Percentiles rank a stretch among this genome's conserved stretches.
These are phyloP conservation scores for Tholera decimalis DNA, from an alignment of 2,888 invertebrate genomes.

Conservation along the genomic window DNA sequence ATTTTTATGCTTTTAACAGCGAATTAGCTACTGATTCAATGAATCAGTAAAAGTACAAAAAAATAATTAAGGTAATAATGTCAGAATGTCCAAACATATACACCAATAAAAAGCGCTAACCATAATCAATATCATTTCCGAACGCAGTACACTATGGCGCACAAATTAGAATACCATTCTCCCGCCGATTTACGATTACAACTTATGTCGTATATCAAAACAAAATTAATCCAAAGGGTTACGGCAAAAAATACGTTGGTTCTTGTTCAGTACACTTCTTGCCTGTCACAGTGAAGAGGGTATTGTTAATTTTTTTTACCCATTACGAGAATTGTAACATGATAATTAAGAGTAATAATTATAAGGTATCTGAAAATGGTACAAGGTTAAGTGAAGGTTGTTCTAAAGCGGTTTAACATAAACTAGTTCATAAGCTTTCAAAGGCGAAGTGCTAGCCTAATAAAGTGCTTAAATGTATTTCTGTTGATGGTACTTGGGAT, in stretches of 20 bases:
- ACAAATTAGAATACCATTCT: slow-evolving; percentile 15
- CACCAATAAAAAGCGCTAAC: background rate
- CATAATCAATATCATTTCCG: background rate
- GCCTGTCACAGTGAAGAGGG: slow-evolving; percentile 60
- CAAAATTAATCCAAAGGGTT: slow-evolving; percentile 43
- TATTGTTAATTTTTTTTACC: slow-evolving; percentile 34
- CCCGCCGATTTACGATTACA: slow-evolving; percentile 37
- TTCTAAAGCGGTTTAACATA: background rate
- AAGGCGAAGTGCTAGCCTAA: too few relatives aligned
- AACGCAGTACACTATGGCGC: background rate
- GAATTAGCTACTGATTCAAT: too few relatives aligned
- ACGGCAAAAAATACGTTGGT: slow-evolving; percentile 38
- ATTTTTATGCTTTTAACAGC: too few relatives aligned
- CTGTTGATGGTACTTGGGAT: too few relatives aligned
- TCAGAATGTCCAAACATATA: background rate
- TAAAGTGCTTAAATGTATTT: too few relatives aligned
- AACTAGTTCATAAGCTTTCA: too few relatives aligned
- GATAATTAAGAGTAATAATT: slow-evolving; percentile 48
- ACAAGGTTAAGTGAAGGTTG: background rate
- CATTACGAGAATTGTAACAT: slow-evolving; percentile 11
- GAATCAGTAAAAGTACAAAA: too few relatives aligned
- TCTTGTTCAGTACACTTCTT: slow-evolving; percentile 28
- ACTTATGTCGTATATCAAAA: slow-evolving; percentile 45
- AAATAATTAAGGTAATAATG: too few relatives aligned
- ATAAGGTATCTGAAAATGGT: slow-evolving; percentile 21